Percentiles rank a stretch among this genome's conserved stretches.
Conservation (phyloP, 2,797 vertebrate genomes). For the Galagoides demidoff region DNA sequence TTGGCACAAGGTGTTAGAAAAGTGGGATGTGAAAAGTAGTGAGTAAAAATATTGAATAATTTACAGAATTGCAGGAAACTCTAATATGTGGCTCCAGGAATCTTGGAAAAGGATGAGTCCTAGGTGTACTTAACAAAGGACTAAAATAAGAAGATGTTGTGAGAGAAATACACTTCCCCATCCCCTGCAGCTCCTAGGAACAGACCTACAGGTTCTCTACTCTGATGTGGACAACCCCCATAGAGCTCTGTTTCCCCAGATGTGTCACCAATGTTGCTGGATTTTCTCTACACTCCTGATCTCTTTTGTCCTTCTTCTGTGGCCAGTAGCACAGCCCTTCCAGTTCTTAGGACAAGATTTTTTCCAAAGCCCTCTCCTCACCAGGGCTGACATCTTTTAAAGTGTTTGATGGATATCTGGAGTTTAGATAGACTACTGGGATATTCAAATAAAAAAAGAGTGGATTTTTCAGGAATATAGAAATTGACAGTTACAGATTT, state of each 20-base stretch:
- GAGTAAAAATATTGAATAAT: constrained; percentile 13
- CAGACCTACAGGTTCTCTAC: not conserved
- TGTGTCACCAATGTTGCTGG: not conserved
- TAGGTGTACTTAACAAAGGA: not conserved
- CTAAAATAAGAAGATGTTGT: not conserved
- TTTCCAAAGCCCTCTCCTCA: not conserved
- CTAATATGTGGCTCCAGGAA: not conserved
- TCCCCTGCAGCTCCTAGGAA: not conserved
- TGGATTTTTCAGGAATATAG: not conserved
- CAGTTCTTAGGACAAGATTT: not conserved
- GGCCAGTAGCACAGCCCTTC: not conserved
- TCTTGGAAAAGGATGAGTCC: not conserved
- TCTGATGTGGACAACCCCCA: not conserved
- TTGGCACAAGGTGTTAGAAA: constrained; percentile 24
- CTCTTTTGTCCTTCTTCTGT: not conserved
- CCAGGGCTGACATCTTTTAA: not conserved
- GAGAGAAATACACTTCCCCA: not conserved
- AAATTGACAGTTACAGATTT: not conserved
- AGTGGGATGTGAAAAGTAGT: not conserved
- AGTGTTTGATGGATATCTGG: constrained; percentile 23
- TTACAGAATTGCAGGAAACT: not conserved
- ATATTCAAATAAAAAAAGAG: not conserved
- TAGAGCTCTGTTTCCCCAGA: not conserved
- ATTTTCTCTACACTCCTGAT: not conserved
- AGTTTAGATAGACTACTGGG: not conserved